These are phyloP conservation scores for Vimba vimba DNA, from an alignment of 2,113 vertebrate genomes.

Conservation along the genomic window DNA sequence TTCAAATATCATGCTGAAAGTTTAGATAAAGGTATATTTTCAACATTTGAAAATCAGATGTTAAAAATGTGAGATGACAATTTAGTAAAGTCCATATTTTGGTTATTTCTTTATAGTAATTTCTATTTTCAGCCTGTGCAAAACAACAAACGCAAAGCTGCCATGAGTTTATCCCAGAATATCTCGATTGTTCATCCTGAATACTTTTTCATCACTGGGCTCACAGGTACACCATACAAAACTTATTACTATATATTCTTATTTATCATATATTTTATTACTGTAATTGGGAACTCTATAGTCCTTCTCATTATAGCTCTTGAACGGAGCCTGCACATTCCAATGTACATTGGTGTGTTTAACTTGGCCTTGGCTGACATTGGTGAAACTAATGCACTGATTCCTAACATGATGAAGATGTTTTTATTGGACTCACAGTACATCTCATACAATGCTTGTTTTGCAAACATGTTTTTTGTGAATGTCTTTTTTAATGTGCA, in stretches of 20 bases:
- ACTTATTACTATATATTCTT: slow-evolving; percentile 28
- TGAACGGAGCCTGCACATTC: slow-evolving; percentile 40
- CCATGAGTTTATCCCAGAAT: slow-evolving; percentile 37
- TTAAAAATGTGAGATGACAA: not conserved
- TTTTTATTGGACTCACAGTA: slow-evolving; percentile 66
- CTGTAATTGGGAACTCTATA: slow-evolving; percentile 51
- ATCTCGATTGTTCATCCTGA: slow-evolving; percentile 38
- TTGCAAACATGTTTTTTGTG: slow-evolving; percentile 72
- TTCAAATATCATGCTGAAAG: not conserved
- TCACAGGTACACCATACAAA: slow-evolving; percentile 33
- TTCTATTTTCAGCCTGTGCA: slow-evolving; percentile 7
- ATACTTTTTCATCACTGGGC: slow-evolving; percentile 50
- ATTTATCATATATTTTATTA: slow-evolving; percentile 60
- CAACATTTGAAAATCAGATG: not conserved
- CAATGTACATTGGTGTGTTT: too few relatives aligned
- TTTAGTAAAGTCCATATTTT: not conserved
- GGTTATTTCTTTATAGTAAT: not conserved
- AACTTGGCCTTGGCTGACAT: too few relatives aligned
- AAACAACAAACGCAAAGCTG: not conserved
- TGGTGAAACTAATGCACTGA: too few relatives aligned
- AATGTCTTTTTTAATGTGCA: slow-evolving; percentile 67
- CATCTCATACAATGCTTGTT: slow-evolving; percentile 67
- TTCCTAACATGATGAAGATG: slow-evolving; percentile 42
- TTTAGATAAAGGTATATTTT: not conserved
- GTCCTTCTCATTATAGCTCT: slow-evolving; percentile 47